phyloP scores from a whole-genome alignment of 2,888 invertebrate genomes.

The Apotomis betuletana region DNA sequence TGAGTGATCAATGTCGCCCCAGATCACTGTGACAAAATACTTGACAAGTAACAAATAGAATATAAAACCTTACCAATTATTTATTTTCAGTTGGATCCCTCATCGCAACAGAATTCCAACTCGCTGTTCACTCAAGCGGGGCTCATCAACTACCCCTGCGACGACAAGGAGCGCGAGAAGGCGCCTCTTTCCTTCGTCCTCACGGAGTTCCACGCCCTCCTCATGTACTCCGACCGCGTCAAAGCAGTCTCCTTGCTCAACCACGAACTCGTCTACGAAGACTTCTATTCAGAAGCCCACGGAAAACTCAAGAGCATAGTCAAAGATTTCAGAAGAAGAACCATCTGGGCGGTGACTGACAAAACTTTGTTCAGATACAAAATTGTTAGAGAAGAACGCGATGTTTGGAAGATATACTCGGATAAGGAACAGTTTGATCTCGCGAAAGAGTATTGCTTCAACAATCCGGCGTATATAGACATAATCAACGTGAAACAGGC shows the following conservation, averaged over 20 bases:
- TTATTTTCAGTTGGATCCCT: conserved; percentile 76
- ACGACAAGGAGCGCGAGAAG: conserved; percentile 67
- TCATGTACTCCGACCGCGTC: conserved; percentile 92
- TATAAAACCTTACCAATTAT: neutral
- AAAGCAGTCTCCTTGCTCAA: conserved; percentile 93
- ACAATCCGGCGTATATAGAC: conserved; percentile 91
- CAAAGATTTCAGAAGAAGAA: conserved; percentile 89
- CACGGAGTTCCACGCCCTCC: conserved; percentile 94
- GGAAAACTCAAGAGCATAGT: conserved; percentile 91
- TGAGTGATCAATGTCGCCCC: too few species aligned
- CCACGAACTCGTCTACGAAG: conserved; percentile 93
- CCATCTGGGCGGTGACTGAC: conserved; percentile 94
- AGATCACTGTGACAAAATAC: too few species aligned
- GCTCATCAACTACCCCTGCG: conserved; percentile 69
- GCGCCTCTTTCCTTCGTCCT: conserved; percentile 90
- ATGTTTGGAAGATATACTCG: conserved; percentile 95
- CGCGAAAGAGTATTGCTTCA: conserved; percentile 92
- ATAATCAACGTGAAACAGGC: conserved; percentile 94
- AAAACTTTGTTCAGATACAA: conserved; percentile 93
- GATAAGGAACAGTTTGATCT: conserved; percentile 93
- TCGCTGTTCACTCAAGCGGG: conserved; percentile 76
- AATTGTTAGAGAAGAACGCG: conserved; percentile 91
- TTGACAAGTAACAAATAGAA: too few species aligned
- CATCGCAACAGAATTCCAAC: conserved; percentile 77
- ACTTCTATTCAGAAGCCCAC: conserved; percentile 90